Base-by-base conservation (phyloP, 2,888 invertebrate genomes). In the Gymnoscelis rufifasciata region DNA sequence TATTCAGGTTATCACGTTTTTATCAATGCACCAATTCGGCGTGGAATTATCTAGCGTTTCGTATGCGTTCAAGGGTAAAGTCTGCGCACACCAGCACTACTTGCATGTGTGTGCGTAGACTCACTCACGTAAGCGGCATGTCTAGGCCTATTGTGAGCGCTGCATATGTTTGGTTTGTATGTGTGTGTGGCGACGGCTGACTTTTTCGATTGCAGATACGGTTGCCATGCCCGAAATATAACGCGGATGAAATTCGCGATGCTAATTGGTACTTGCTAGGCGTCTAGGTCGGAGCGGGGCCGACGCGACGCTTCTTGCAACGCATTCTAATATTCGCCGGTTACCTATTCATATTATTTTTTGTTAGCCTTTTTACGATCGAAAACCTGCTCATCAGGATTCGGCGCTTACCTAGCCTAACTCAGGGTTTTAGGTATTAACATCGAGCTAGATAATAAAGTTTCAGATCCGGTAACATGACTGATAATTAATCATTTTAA, bases 211-310 rank as follows among this genome's bases (percentile, higher is more conserved):
- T 82, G 81, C 78, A 81, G 70, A 81, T 73, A 68, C 68, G 71
- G 87, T 87, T 86, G 78, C 87, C 70, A 87, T 80, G 83, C 83
- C 84, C 82, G 71, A 88, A 88, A 87, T 86, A 83, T 73, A 73
- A 72, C 71, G 67, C 81, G 78, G 74, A 83, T 78, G 76, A 75
- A 79, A 74, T 76, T 78, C 71, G 74, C 70, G 69, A 76, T 75
- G 76, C 74, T 74, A 76, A 75, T 75, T 33, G 31, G 31, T 33
- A 33, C 31, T 33, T 74, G 71, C 69, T 69, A 73, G 72, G 71
- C 68, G 71, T 73, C 66, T 64, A 33, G 60, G 62, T 56, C 58
- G 62, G 57, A 63, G 60, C 48, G 64, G 60, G 49, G 61, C 47
- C 46, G 57, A 23, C 35, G 15, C 43, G 51, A 38, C 47, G 24